Evolutionary conservation across 2,113 vertebrate genomes (phyloP).

Genomic region (Triplophysa rosa): DNA sequence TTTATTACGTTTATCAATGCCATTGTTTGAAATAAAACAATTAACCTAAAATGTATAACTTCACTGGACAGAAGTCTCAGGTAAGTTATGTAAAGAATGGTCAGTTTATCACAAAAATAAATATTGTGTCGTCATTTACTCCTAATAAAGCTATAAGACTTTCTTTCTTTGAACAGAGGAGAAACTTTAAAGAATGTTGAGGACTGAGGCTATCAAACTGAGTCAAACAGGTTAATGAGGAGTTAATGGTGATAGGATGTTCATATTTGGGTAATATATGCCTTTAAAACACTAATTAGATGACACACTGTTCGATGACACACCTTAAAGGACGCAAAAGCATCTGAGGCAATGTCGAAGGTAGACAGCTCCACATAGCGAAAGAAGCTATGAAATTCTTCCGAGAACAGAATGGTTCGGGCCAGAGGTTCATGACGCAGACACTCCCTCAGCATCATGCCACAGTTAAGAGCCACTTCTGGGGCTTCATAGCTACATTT

Average conservation of each 20-base stretch:
- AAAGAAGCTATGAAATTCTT: constrained; percentile 79
- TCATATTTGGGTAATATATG: too few relatives aligned
- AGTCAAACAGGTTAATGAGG: too few relatives aligned
- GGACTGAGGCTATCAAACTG: too few relatives aligned
- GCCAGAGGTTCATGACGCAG: constrained; percentile 80
- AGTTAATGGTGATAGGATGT: too few relatives aligned
- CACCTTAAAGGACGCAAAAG: constrained; percentile 81
- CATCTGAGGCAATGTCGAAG: constrained; percentile 81
- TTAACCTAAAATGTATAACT: too few relatives aligned
- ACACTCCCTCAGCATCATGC: constrained; percentile 81
- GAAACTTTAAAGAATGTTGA: too few relatives aligned
- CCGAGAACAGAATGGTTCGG: constrained; percentile 74
- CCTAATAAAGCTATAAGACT: too few relatives aligned
- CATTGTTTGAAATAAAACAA: not conserved
- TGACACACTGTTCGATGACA: not conserved
- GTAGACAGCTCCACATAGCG: constrained; percentile 78
- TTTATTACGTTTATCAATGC: not conserved
- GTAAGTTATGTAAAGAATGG: not conserved
- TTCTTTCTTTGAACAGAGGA: too few relatives aligned
- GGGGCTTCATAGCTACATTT: constrained; percentile 74
- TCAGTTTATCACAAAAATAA: too few relatives aligned
- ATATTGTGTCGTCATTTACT: too few relatives aligned
- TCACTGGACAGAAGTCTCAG: not conserved
- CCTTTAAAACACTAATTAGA: not conserved
- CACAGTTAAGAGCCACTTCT: constrained; percentile 80